phyloP scores from a whole-genome alignment of 64 coral and sea anemone species.

The Trachythela sp. region DNA sequence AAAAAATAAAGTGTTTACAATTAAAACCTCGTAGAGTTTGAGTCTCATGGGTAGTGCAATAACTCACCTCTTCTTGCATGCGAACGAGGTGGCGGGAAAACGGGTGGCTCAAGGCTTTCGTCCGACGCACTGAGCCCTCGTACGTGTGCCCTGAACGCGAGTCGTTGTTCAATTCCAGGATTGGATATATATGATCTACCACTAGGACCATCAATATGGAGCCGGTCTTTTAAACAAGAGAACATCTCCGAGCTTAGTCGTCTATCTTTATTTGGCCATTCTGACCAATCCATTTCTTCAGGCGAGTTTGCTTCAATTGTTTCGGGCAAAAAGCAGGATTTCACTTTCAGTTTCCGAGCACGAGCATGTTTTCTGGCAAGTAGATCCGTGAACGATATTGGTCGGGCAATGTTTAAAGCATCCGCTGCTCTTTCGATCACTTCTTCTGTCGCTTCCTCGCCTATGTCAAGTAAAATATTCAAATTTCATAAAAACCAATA shows the following conservation, averaged over 20 bases:
- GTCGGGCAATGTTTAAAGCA: neutral
- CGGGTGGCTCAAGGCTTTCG: neutral
- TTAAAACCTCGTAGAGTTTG: no score
- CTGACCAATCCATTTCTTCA: neutral
- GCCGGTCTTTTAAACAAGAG: neutral
- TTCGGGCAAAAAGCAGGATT: neutral
- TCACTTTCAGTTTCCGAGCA: neutral
- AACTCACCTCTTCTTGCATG: neutral
- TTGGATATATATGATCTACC: neutral
- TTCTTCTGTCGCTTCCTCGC: neutral
- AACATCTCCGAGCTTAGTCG: neutral
- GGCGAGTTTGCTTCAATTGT: neutral
- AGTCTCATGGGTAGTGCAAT: no score
- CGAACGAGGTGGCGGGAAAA: neutral
- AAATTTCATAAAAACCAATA: neutral
- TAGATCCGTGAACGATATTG: neutral
- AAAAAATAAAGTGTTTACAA: no score
- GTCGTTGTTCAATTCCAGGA: constrained; percentile 1
- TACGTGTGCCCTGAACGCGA: neutral
- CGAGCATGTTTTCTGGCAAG: neutral
- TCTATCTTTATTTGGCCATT: neutral
- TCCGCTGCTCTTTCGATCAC: neutral
- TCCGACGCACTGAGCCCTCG: neutral
- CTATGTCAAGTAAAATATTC: neutral
- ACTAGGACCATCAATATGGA: neutral